Evolutionary conservation across 2,888 invertebrate species (phyloP).

Genomic region (Petrolisthes cinctipes): DNA sequence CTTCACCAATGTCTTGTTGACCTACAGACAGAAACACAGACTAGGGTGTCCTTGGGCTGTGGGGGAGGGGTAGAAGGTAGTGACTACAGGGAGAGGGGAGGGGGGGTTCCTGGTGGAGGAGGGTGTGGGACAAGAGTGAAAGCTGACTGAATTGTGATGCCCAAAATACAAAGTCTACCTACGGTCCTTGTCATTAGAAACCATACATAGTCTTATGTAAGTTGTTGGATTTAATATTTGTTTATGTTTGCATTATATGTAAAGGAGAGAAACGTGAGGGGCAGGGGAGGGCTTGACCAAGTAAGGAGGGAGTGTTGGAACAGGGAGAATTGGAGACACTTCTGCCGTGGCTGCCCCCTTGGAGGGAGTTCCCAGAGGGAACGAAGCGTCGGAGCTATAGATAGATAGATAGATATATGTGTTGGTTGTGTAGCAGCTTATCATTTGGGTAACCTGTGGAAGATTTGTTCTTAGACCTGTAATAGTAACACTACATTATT

Average conservation of each 20-base stretch:
- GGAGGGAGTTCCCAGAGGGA: too few species aligned
- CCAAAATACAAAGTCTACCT: conserved; percentile 60
- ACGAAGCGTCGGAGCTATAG: too few species aligned
- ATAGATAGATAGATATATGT: too few species aligned
- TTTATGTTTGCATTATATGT: background rate
- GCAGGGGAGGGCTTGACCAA: too few species aligned
- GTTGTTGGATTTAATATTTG: background rate
- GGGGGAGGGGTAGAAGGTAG: conserved; percentile 27
- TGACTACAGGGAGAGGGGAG: background rate
- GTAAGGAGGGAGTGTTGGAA: too few species aligned
- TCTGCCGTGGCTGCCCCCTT: too few species aligned
- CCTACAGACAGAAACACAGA: conserved; percentile 63
- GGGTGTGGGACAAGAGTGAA: conserved; percentile 62
- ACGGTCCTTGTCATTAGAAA: conserved; percentile 61
- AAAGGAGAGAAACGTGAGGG: too few species aligned
- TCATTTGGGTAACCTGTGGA: too few species aligned
- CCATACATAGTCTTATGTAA: conserved; percentile 63
- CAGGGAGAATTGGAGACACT: too few species aligned
- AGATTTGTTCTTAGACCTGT: too few species aligned
- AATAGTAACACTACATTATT: too few species aligned
- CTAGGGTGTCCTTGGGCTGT: conserved; percentile 62
- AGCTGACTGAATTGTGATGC: conserved; percentile 63
- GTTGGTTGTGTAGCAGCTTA: too few species aligned
- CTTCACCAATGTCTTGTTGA: conserved; percentile 64
- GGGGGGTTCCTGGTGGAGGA: conserved; percentile 28